Percentiles rank a stretch among this genome's conserved stretches.
Conservation (phyloP, 64 coral and sea anemone species). For the Pocillopora verrucosa region DNA sequence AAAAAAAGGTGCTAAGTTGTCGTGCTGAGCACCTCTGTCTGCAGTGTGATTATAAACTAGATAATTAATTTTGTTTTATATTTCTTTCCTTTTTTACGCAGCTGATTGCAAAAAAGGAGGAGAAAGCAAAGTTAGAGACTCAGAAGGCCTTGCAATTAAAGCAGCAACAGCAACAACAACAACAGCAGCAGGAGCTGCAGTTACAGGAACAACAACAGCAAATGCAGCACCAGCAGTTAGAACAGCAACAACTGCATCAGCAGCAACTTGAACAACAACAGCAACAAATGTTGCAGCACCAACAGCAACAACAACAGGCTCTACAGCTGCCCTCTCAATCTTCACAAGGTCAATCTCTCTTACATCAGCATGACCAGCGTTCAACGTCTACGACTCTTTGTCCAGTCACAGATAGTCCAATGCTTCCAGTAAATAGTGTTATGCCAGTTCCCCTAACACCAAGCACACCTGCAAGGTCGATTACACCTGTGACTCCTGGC, state of each 20-base stretch:
- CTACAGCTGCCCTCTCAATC: conserved; percentile 2
- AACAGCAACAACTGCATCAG: conserved; percentile 24
- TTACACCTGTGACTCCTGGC: conserved; percentile 56
- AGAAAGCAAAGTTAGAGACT: conserved; percentile 45
- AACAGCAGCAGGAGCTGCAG: background rate
- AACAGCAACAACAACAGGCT: background rate
- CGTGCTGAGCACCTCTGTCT: too few relatives aligned
- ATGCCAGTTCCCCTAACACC: conserved; percentile 50
- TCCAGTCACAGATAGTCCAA: background rate
- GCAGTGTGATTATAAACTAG: too few relatives aligned
- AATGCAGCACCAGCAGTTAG: conserved; percentile 26
- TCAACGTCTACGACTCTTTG: background rate
- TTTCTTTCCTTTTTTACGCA: conserved; percentile 3
- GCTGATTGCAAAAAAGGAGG: conserved; percentile 55
- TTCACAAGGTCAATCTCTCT: conserved; percentile 23
- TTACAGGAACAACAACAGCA: conserved; percentile 25
- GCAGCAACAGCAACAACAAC: conserved; percentile 46
- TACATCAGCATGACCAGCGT: conserved; percentile 37
- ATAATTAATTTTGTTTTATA: background rate
- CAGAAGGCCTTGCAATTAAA: background rate
- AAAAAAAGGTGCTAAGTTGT: too few relatives aligned
- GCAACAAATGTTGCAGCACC: background rate
- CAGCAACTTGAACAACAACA: background rate
- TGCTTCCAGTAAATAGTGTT: conserved; percentile 27
- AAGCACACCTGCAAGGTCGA: conserved; percentile 30